Percentiles rank a stretch among this genome's conserved stretches.
Conservation (phyloP, 2,888 invertebrate genomes). For the Rosalia funebris region DNA sequence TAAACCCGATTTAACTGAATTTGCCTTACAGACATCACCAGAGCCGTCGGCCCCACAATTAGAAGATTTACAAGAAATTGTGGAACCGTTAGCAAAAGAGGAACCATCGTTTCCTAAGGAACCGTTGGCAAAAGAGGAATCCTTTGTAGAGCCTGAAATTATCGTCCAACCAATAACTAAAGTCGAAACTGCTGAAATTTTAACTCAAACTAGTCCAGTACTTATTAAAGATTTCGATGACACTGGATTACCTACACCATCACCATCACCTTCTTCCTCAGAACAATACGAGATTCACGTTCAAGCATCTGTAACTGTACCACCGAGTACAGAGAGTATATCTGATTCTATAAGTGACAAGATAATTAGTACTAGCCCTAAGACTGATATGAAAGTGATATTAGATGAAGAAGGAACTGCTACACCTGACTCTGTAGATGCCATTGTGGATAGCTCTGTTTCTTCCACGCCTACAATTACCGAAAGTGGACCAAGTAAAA, state of each 20-base stretch:
- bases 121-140: neutral
- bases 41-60: slow-evolving; percentile 34
- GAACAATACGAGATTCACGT: slow-evolving; percentile 70
- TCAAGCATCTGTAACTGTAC: slow-evolving; percentile 69
- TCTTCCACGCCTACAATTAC: slow-evolving; percentile 4
- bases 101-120: too few relatives aligned
- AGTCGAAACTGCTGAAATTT: slow-evolving; percentile 58
- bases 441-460: neutral
- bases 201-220: slow-evolving; percentile 72
- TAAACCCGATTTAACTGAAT: slow-evolving; percentile 35
- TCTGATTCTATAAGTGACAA: slow-evolving; percentile 38
- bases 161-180: slow-evolving; percentile 13
- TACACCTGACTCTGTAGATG: neutral
- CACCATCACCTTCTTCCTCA: slow-evolving; percentile 47
- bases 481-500: slow-evolving; percentile 9
- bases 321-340: slow-evolving; percentile 57
- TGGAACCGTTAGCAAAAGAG: slow-evolving; percentile 47
- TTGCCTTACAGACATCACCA: slow-evolving; percentile 45
- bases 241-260: slow-evolving; percentile 41
- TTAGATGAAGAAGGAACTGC: neutral
- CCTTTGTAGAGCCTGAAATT: neutral
- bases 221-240: slow-evolving; percentile 58
- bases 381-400: too few relatives aligned
- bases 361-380: slow-evolving; percentile 15
- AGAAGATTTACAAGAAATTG: slow-evolving; percentile 26